A percentile compares a stretch with the other conserved stretches of the same genome.
phyloP scores from a whole-genome alignment of 2,113 vertebrate genomes.

The Corythoichthys haematopterus region DNA sequence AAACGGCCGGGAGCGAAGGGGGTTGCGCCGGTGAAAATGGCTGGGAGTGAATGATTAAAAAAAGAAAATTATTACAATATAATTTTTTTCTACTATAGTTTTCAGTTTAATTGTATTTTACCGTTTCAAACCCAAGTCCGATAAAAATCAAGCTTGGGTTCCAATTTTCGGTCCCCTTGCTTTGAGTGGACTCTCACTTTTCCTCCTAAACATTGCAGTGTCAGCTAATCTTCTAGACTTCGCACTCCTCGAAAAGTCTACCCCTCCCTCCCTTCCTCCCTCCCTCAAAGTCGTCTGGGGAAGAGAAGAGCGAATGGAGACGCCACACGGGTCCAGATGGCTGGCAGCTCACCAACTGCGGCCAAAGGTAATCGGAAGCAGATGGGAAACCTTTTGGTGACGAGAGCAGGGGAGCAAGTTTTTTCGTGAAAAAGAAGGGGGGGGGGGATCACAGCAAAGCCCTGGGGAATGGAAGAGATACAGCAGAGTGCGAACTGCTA shows the following conservation, averaged over 20 bases:
- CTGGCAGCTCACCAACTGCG: conserved; percentile 73
- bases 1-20: too few species aligned
- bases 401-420: conserved; percentile 66
- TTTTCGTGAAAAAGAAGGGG: conserved; percentile 47
- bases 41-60: too few species aligned
- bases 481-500: conserved; percentile 35
- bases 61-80: too few species aligned
- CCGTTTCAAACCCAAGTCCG: conserved; percentile 17
- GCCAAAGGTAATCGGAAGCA: conserved; percentile 78
- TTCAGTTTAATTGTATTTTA: too few species aligned
- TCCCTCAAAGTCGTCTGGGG: conserved; percentile 50
- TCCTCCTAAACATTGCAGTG: conserved; percentile 39
- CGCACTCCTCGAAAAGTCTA: conserved; percentile 35
- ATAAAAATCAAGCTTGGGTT: conserved; percentile 22
- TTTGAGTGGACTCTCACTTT: conserved; percentile 41
- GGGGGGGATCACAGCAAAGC: conserved; percentile 37
- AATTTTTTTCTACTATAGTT: too few species aligned
- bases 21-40: too few species aligned
- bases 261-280: conserved; percentile 27
- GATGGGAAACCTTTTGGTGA: conserved; percentile 75
- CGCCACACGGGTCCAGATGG: conserved; percentile 68
- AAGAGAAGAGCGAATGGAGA: conserved; percentile 56
- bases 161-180: conserved; percentile 43
- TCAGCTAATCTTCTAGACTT: conserved; percentile 47
- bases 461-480: conserved; percentile 45